These are phyloP conservation scores for Trachelus iudaicus DNA, from an alignment of 2,888 invertebrate genomes.

Conservation along the genomic window DNA sequence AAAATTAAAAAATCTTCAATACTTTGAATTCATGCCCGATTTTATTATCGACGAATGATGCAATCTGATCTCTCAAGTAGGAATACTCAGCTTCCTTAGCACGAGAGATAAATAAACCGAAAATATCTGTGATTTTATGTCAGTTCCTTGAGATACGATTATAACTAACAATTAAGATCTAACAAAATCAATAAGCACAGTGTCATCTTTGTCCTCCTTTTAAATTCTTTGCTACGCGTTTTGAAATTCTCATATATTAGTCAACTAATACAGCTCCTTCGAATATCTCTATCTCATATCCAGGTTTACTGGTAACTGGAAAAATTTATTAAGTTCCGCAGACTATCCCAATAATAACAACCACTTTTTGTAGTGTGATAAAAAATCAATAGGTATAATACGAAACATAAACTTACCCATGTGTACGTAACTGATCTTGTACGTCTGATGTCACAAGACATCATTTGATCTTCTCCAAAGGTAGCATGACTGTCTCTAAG, in stretches of 20 bases:
- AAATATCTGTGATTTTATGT: background rate
- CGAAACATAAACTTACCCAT: background rate
- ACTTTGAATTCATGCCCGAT: background rate
- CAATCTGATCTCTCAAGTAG: background rate
- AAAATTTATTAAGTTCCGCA: background rate
- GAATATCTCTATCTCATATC: background rate
- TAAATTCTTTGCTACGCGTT: background rate
- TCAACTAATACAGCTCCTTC: background rate
- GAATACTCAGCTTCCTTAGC: background rate
- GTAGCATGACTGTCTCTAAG: conserved; percentile 3
- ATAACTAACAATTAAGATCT: background rate
- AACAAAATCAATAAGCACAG: background rate
- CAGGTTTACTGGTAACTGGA: background rate
- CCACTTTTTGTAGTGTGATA: background rate
- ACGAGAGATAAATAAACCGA: background rate
- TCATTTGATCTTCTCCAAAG: conserved; percentile 13
- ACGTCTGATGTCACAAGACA: background rate
- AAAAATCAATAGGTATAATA: background rate
- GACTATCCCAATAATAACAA: background rate
- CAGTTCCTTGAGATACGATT: background rate
- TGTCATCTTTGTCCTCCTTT: background rate
- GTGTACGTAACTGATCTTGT: background rate
- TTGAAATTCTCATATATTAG: background rate
- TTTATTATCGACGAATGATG: background rate
- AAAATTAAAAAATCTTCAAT: background rate